Percentiles rank a stretch among this genome's conserved stretches.
Evolutionary conservation across 1,140 invertebrate species (phyloP).

Genomic region (Aporrectodea caliginosa): DNA sequence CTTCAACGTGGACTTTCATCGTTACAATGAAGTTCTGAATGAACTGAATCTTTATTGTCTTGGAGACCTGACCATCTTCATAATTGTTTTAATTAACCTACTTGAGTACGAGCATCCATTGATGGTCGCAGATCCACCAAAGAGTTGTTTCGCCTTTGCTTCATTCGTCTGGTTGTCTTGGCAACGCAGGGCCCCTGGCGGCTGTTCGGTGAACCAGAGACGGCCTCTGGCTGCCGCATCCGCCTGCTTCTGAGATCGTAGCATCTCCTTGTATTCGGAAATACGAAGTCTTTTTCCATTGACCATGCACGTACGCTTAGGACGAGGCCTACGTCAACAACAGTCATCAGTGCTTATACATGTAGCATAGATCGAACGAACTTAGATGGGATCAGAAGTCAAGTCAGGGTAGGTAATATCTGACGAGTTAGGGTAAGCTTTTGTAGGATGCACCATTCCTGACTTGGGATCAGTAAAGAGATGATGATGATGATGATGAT

Average conservation of each 20-base stretch:
- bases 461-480: too few species aligned
- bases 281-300: constrained; percentile 97
- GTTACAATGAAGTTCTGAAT: not conserved
- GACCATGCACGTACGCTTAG: constrained; percentile 91
- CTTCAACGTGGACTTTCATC: not conserved
- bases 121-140: not conserved
- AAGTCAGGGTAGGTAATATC: too few species aligned
- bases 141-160: not conserved
- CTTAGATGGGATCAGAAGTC: too few species aligned
- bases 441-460: too few species aligned
- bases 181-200: not conserved
- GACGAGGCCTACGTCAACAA: constrained; percentile 84
- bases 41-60: not conserved
- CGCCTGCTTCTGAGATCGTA: constrained; percentile 74
- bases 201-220: not conserved
- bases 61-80: not conserved
- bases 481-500: too few species aligned
- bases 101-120: not conserved
- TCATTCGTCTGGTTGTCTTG: not conserved
- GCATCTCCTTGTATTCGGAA: constrained; percentile 95
- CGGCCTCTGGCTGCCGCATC: not conserved
- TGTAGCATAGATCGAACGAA: too few species aligned
- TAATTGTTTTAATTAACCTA: not conserved
- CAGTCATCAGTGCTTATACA: too few species aligned
- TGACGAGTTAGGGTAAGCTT: too few species aligned